Base-by-base conservation (phyloP, 2,888 invertebrate species). In the Liodrosophila aerea region DNA sequence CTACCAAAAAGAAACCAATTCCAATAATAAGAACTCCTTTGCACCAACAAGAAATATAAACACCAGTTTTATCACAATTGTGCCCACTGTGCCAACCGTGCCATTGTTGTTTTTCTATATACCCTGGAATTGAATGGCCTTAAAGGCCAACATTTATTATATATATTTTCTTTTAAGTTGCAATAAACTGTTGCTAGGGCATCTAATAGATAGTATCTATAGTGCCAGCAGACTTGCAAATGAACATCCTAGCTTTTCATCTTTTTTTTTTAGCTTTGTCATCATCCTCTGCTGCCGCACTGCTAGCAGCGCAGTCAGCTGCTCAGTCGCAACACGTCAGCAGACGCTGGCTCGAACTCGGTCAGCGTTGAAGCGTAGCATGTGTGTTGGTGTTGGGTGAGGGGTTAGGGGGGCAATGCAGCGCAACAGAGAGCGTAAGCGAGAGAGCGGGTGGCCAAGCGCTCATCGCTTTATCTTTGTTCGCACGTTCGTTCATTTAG, bases 391-490 rank as follows among this genome's bases (percentile, higher is more conserved):
- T 11, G 33, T 4, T 11, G 30, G 52, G 29, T 7, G 33, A 1
- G 9, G 16, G 7, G 41, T 27, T 47, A 22, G 22, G 11, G 12
- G 8, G 36, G 37, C 22, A 8, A 33, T 22, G 30, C 22, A 41
- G 22, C 2, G 22, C 2, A 5, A 22, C 5, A 22, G 5, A 22
- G 2, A 22, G 22, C n/a, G n/a, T n/a, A n/a, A 22, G 22, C 2
- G 22, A 22, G 59, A 58, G 51, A 60, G 50, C 37, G 15, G 41
- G 29, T 16, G 49, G 43, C 29, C 33, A 31, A 44, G 62, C 70
- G 63, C 75, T 77, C 77, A 76, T 82, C 73, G 60, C 51, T 56
- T 61, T 54, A 65, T 72, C 57, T 61, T 59, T 71, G 74, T 67
- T 77, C 41, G 63, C 49, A 47, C 44, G 53, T 64, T 63, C 69